Evolutionary conservation across 1,140 invertebrate genomes (phyloP), one percentile per base, ranked within the genome.

Genomic region (Phocides pigmalion): DNA sequence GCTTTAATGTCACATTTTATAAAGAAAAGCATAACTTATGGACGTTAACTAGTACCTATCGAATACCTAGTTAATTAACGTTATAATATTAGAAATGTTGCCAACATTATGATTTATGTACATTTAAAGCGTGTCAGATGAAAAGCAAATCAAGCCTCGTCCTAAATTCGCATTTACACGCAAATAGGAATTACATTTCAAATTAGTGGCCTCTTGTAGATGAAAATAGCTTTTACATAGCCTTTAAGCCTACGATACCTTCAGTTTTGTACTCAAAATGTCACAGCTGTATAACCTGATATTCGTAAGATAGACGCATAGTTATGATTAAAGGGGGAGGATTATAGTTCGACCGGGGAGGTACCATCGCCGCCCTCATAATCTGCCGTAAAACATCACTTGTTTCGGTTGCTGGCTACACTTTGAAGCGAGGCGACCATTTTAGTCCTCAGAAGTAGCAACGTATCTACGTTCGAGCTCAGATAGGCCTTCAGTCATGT

Each of bases 161-260:
- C 49, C 28, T 19, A 22, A 51, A 32, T 32, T 51, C 49, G 28
- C 2, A 12, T 6, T 28, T 28, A 28, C 15, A 44, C 17, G 41
- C 49, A 37, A 51, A 35, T 51, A 0, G 15, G 49, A 51, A 51
- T 51, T 51, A 51, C 49, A 51, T 51, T 51, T 32, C 16, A 16
- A 17, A 6, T 4, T 32, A 15, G 28, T 11, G 14, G 3, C 8
- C 16, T 39, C 50, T 53, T 35, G 32, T 53, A 37, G 50, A 3
- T 53, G 32, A 53, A 53, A 37, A 20, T 49, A 49, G 46, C 46
- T 49, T 49, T 49, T 49, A 20, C 16, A 46, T 16, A 9, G 2
- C 6, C 11, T n/a, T 8, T 19, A 44, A 5, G 19, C 44, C 16
- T 22, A 22, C 17, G 44, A 49, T 15, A 25, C 12, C n/a, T 14